phyloP scores from a whole-genome alignment of 2,113 vertebrate genomes.

The Epinephelus lanceolatus region DNA sequence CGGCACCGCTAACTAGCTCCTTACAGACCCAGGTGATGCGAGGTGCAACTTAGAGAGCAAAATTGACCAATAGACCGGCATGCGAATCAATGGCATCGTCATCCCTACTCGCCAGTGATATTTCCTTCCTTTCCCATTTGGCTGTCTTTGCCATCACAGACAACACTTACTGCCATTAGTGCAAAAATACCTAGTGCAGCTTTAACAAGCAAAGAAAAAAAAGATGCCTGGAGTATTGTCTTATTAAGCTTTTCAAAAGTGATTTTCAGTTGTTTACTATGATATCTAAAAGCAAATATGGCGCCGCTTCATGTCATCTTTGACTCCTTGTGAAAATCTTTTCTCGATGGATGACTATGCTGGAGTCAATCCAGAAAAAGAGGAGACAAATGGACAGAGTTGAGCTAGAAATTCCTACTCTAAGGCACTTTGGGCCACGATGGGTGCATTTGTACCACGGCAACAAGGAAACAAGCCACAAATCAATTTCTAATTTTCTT shows the following conservation, averaged over 20 bases:
- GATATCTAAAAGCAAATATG: conserved; percentile 19
- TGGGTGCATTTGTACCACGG: conserved; percentile 25
- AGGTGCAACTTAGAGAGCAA: too few species aligned
- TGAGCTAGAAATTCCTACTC: conserved; percentile 23
- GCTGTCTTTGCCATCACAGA: too few species aligned
- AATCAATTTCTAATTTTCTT: conserved; percentile 35
- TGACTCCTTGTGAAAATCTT: conserved; percentile 2
- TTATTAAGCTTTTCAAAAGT: conserved; percentile 1
- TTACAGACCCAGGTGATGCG: too few species aligned
- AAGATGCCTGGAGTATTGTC: not conserved
- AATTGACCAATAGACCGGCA: too few species aligned
- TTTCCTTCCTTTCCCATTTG: too few species aligned
- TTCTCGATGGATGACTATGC: conserved; percentile 4
- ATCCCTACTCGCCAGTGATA: too few species aligned
- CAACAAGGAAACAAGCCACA: conserved; percentile 62
- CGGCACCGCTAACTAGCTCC: too few species aligned
- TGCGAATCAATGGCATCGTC: too few species aligned
- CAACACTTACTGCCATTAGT: not conserved
- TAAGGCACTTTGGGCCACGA: conserved; percentile 54
- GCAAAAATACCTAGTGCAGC: conserved; percentile 37
- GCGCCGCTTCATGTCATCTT: conserved; percentile 20
- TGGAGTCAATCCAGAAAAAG: conserved; percentile 17
- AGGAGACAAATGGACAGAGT: conserved; percentile 22
- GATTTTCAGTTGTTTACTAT: conserved; percentile 8
- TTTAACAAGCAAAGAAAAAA: conserved; percentile 16